Base-by-base conservation (phyloP, 2,888 invertebrate species). In the Orchesella flavescens region DNA sequence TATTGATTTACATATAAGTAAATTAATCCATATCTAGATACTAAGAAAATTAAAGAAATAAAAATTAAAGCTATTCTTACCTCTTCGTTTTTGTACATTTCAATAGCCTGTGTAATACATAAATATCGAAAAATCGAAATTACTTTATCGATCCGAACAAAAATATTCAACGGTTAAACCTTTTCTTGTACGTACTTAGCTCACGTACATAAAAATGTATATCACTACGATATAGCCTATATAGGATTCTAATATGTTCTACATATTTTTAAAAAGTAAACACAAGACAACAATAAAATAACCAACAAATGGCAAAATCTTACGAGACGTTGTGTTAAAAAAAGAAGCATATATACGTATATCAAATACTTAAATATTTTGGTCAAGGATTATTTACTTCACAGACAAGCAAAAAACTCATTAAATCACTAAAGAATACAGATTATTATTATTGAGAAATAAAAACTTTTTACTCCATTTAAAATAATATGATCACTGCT, bases 31-130 rank as follows among this genome's bases (percentile, higher is more conserved):
- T n/a, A n/a, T n/a, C n/a, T n/a, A n/a, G n/a, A n/a, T n/a, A n/a
- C n/a, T n/a, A n/a, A n/a, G n/a, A n/a, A n/a, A n/a, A n/a, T n/a
- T n/a, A n/a, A n/a, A n/a, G n/a, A n/a, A n/a, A n/a, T n/a, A n/a
- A n/a, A n/a, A n/a, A n/a, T n/a, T n/a, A n/a, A n/a, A n/a, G n/a
- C n/a, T n/a, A n/a, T n/a, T n/a, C n/a, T n/a, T n/a, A n/a, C 93
- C 90, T 96, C 96, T 91, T 96, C 96, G 92, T 96, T 96, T 91
- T 96, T 96, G 92, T 96, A 96, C 94, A 96, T 94, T 90, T 97
- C 96, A 90, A 97, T 94, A 89, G 96, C 92, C 95, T 95, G 92
- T 55, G 92, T 91, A 86, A 87, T 86, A 89, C 78, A 87, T 71
- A 73, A 53, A 68, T 68, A 79, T 63, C 59, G 65, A 73, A 53